These are phyloP conservation scores for Mesitornis unicolor DNA, from an alignment of 2,113 vertebrate genomes.

Conservation along the genomic window DNA sequence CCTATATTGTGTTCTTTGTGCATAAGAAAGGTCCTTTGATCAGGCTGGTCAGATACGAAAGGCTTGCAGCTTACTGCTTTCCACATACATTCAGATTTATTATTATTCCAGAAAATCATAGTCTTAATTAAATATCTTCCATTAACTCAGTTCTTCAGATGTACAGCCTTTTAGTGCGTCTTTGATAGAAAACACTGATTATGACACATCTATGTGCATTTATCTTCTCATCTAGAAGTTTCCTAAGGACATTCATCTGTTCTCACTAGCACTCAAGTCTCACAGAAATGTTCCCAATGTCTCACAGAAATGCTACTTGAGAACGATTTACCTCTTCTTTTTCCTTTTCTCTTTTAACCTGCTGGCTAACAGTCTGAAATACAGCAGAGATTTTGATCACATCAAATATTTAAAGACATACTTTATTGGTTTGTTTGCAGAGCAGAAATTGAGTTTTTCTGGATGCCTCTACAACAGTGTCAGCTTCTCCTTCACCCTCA, in stretches of 20 bases:
- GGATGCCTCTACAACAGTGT: not conserved
- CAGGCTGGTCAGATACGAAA: not conserved
- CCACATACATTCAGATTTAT: not conserved
- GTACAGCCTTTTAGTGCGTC: not conserved
- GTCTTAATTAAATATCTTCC: slow-evolving; percentile 50
- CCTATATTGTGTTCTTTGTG: not conserved
- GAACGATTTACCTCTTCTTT: not conserved
- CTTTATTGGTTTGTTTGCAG: not conserved
- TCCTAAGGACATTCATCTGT: not conserved
- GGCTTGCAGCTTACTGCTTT: not conserved
- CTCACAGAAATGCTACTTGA: not conserved
- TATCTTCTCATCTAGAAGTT: slow-evolving; percentile 21
- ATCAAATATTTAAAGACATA: not conserved
- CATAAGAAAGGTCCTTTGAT: slow-evolving; percentile 35
- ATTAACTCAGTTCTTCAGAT: slow-evolving; percentile 11
- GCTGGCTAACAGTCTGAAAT: not conserved
- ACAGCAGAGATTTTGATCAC: not conserved
- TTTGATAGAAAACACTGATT: slow-evolving; percentile 31
- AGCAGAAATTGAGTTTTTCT: not conserved
- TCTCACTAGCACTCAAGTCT: not conserved
- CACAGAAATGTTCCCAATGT: not conserved
- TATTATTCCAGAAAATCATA: slow-evolving; percentile 1
- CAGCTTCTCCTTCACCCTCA: not conserved
- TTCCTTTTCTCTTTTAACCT: not conserved
- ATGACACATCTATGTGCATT: not conserved